Percentiles rank a stretch among this genome's conserved stretches.
Conservation (phyloP, 2,113 vertebrate genomes). For the Nicator chloris region DNA sequence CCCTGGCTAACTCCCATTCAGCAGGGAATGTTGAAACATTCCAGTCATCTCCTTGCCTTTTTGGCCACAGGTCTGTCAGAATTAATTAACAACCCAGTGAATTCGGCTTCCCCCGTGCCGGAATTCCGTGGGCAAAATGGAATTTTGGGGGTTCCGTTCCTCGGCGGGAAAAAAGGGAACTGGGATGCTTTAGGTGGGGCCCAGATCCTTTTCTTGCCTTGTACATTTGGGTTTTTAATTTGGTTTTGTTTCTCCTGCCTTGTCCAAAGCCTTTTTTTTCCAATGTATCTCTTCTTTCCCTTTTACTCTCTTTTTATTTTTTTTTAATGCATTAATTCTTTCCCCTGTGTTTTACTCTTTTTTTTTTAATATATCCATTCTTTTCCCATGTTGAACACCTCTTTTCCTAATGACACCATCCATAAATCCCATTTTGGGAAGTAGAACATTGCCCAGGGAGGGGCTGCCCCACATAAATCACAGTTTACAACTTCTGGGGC, state of each 20-base stretch:
- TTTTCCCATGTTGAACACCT: neutral
- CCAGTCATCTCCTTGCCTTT: neutral
- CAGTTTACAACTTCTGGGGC: neutral
- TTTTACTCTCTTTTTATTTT: neutral
- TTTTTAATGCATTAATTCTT: no score
- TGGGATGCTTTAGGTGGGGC: neutral
- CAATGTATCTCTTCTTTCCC: neutral
- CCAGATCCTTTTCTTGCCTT: fast-evolving
- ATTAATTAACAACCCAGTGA: no score
- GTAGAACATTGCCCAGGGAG: neutral
- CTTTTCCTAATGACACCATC: neutral
- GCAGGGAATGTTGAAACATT: fast-evolving
- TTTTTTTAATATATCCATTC: neutral
- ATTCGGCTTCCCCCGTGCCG: no score
- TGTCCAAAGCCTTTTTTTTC: neutral
- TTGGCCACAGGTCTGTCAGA: no score
- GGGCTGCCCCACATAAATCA: neutral
- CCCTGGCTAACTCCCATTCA: neutral
- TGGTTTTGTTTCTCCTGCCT: neutral
- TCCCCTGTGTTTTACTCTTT: neutral
- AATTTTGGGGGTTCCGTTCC: neutral
- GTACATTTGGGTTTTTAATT: neutral
- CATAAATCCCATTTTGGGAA: neutral
- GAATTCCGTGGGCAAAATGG: no score
- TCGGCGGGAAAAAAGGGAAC: neutral